Conservation (phyloP, 2,888 invertebrate genomes). For the Punctoribates punctum region DNA sequence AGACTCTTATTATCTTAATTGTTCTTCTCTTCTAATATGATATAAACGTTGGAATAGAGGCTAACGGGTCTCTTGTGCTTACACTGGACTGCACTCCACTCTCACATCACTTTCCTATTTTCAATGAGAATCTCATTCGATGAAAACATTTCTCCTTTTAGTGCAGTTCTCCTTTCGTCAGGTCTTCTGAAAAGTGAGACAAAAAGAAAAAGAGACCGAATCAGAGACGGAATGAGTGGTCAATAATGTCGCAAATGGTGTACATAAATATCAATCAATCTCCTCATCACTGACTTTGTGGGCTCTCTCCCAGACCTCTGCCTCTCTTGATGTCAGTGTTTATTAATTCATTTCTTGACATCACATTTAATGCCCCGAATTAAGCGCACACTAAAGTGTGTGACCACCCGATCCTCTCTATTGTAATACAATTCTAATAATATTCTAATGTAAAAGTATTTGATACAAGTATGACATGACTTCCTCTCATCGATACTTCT, state of each 20-base stretch:
- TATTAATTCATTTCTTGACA: slow-evolving; percentile 19
- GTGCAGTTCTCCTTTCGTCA: neutral
- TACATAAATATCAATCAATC: slow-evolving; percentile 29
- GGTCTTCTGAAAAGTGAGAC: neutral
- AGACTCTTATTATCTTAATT: slow-evolving; percentile 25
- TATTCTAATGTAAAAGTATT: neutral
- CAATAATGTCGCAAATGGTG: slow-evolving; percentile 24
- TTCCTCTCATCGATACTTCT: neutral
- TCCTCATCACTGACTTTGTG: neutral
- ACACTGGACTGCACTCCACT: no score
- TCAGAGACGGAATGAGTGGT: slow-evolving; percentile 7
- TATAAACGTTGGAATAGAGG: neutral
- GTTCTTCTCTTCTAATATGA: slow-evolving; percentile 22
- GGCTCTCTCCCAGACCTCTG: neutral
- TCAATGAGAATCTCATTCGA: neutral
- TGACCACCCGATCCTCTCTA: neutral
- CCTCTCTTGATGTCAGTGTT: neutral
- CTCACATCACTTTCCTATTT: slow-evolving; percentile 1
- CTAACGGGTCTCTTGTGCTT: slow-evolving; percentile 25
- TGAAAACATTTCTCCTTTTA: neutral
- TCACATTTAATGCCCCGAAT: neutral
- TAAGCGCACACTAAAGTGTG: neutral
- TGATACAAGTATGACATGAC: neutral
- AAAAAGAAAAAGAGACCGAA: neutral
- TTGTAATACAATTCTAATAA: slow-evolving; percentile 1